phyloP scores from a whole-genome alignment of 2,113 vertebrate genomes.

The Lophius piscatorius region DNA sequence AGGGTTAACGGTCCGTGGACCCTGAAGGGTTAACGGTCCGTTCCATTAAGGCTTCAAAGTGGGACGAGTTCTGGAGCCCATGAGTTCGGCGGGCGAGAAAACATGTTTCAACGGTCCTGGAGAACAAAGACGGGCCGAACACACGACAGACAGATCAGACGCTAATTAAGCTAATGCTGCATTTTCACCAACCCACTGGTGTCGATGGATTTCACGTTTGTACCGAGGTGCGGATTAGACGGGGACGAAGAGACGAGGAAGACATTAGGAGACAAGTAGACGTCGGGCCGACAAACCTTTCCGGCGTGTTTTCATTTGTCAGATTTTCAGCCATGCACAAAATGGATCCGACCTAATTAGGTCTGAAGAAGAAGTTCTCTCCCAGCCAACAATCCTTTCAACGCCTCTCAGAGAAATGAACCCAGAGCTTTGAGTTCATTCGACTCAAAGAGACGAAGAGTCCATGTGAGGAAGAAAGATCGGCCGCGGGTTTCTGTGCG shows the following conservation, averaged over 20 bases:
- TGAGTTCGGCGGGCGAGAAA: background rate
- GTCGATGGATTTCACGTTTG: background rate
- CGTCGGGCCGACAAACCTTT: slow-evolving; percentile 6
- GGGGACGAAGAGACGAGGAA: background rate
- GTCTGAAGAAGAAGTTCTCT: background rate
- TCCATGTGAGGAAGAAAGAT: no score
- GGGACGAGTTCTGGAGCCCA: no score
- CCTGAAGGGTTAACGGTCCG: no score
- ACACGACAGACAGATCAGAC: background rate
- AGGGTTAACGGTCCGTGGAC: no score
- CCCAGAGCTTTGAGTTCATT: background rate
- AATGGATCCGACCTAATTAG: slow-evolving; percentile 19
- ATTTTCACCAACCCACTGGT: background rate
- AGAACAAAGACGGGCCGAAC: background rate
- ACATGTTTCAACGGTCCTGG: slow-evolving; percentile 2
- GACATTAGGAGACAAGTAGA: background rate
- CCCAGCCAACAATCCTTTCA: no score
- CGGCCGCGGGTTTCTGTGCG: no score
- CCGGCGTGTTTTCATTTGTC: no score
- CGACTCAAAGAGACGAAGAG: no score
- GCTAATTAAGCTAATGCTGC: background rate
- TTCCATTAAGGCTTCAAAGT: no score
- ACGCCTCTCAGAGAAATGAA: background rate
- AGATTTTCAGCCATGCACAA: background rate
- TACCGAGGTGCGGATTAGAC: background rate